Conservation (phyloP, 2,888 invertebrate genomes). For the Nasonia oneida region DNA sequence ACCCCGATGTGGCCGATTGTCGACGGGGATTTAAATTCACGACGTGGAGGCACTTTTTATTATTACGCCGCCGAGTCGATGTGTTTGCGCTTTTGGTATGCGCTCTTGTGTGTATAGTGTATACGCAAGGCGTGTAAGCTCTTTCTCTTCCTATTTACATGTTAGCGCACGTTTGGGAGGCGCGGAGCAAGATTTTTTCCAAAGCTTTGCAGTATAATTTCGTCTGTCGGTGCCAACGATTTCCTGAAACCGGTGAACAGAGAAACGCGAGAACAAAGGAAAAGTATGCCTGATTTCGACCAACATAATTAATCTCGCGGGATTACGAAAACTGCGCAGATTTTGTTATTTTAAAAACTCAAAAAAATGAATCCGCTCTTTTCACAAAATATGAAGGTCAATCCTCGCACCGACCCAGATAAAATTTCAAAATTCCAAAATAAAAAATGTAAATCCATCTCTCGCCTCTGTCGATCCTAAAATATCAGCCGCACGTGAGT, state of each 20-base stretch:
- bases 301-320: no score
- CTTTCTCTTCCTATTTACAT: conserved; percentile 13
- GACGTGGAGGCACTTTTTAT: conserved; percentile 7
- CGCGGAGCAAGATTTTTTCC: neutral
- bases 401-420: no score
- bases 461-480: no score
- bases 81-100: neutral
- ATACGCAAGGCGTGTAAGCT: neutral
- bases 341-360: no score
- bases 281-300: no score
- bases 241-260: no score
- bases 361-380: no score
- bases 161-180: neutral
- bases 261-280: no score
- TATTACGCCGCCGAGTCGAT: neutral
- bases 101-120: neutral
- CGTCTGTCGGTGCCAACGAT: neutral
- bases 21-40: conserved; percentile 4
- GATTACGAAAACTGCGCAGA: no score
- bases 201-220: neutral
- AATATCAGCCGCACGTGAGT: no score
- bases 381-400: no score
- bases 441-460: neutral
- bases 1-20: neutral
- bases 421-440: no score